Base-by-base conservation (phyloP, 2,888 invertebrate genomes). In the Drosophila neotestacea region DNA sequence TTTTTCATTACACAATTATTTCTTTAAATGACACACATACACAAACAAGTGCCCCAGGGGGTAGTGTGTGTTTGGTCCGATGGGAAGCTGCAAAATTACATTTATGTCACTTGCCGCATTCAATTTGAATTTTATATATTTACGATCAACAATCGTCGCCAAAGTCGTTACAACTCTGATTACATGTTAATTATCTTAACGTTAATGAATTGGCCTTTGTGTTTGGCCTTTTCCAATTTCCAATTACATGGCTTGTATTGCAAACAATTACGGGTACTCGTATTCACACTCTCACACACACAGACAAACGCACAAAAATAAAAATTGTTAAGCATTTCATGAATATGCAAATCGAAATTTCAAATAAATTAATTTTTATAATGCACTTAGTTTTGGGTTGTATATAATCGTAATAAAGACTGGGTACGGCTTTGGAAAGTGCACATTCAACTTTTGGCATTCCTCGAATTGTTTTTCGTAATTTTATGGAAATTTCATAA, bases 101-200 rank as follows among this genome's bases (percentile, higher is more conserved):
- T 79, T 69, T 61, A 65, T 60, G 51, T 76, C 61, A 55, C 51
- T 42, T 50, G 62, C 41, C 56, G 59, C 54, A 61, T 66, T 65
- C 68, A 73, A 70, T 64, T 61, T 13, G 48, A 60, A 73, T 39
- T 50, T 39, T 50, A 32, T 41, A 59, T 68, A 77, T 80, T 65
- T 66, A 70, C 66, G 64, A 52, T 34, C 5, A 34, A 60, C 48
- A 51, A 32, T 36, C 34, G 28, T 42, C 27, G 38, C 13, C 58
- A 70, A 68, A 69, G 66, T 78, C 79, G 81, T 81, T 81, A 76
- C 85, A 64, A 66, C 84, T 65, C 73, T 76, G 87, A 84, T 89
- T 84, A 89, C 84, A 87, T 89, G 84, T 86, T 84, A 84, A 84
- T 84, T 84, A 84, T 87, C 70, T 78, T 77, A 62, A 56, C 78